phyloP scores from a whole-genome alignment of 1,140 invertebrate species.

The Leptinotarsa lineolata region DNA sequence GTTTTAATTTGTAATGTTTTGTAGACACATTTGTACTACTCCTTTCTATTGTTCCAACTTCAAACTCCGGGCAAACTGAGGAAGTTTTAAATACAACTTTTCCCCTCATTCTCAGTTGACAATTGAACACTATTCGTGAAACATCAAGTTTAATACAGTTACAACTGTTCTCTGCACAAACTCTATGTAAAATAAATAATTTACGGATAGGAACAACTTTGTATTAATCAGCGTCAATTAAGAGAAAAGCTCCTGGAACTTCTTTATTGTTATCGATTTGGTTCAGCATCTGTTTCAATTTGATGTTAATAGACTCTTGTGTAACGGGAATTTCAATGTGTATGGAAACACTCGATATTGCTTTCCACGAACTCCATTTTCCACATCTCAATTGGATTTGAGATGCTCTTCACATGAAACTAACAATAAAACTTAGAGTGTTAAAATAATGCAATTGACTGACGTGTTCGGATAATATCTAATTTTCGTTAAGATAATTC shows the following conservation, averaged over 20 bases:
- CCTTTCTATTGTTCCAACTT: too few relatives aligned
- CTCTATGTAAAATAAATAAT: slow-evolving; percentile 8
- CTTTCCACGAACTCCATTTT: not conserved
- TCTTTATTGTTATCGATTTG: slow-evolving; percentile 21
- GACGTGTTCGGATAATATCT: too few relatives aligned
- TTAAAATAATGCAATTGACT: not conserved
- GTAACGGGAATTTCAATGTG: not conserved
- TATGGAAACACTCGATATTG: not conserved
- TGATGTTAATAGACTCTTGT: slow-evolving; percentile 9
- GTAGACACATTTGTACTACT: too few relatives aligned
- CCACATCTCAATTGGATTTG: not conserved
- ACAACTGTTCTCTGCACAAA: not conserved
- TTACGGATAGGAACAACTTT: slow-evolving; percentile 9
- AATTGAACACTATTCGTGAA: not conserved
- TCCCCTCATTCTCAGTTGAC: not conserved
- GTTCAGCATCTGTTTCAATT: slow-evolving; percentile 12
- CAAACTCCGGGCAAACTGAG: too few relatives aligned
- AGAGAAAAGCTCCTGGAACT: slow-evolving; percentile 17
- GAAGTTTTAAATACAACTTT: not conserved
- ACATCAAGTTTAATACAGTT: not conserved
- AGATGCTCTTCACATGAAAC: not conserved
- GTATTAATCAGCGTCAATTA: slow-evolving; percentile 21
- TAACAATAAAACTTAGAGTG: not conserved
- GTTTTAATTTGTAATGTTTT: too few relatives aligned
- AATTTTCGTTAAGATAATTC: too few relatives aligned